Conservation (phyloP, 2,888 invertebrate genomes). For the Miltochrista miniata region DNA sequence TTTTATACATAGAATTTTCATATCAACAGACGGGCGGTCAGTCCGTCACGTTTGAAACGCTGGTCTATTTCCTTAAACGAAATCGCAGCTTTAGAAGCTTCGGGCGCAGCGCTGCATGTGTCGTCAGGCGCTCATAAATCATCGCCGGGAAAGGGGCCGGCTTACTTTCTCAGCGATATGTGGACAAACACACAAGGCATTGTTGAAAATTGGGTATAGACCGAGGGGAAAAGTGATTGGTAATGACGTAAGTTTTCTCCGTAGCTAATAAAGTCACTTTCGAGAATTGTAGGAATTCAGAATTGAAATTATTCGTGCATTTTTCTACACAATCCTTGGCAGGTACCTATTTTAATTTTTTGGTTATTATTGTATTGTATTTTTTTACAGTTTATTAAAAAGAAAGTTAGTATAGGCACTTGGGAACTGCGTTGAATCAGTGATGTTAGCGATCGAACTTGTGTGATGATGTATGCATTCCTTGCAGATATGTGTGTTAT, state of each 20-base stretch:
- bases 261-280: slow-evolving; percentile 6
- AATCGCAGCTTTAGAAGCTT: slow-evolving; percentile 70
- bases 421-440: too few species aligned
- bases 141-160: slow-evolving; percentile 64
- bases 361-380: too few species aligned
- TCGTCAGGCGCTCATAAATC: slow-evolving; percentile 76
- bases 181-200: slow-evolving; percentile 52
- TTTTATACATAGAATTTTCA: neutral
- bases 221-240: slow-evolving; percentile 38
- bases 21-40: slow-evolving; percentile 27
- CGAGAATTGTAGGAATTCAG: too few species aligned
- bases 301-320: too few species aligned
- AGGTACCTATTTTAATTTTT: too few species aligned
- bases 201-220: slow-evolving; percentile 43
- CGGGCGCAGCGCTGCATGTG: slow-evolving; percentile 79
- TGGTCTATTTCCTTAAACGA: slow-evolving; percentile 41
- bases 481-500: too few species aligned
- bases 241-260: slow-evolving; percentile 32
- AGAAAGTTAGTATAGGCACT: too few species aligned
- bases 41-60: slow-evolving; percentile 49
- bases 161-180: slow-evolving; percentile 69
- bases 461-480: too few species aligned
- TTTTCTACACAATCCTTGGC: too few species aligned
- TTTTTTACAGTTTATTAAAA: too few species aligned
- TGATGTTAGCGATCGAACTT: too few species aligned